Conservation (phyloP, 2,888 invertebrate species). For the Sphaerophoria rueppellii region DNA sequence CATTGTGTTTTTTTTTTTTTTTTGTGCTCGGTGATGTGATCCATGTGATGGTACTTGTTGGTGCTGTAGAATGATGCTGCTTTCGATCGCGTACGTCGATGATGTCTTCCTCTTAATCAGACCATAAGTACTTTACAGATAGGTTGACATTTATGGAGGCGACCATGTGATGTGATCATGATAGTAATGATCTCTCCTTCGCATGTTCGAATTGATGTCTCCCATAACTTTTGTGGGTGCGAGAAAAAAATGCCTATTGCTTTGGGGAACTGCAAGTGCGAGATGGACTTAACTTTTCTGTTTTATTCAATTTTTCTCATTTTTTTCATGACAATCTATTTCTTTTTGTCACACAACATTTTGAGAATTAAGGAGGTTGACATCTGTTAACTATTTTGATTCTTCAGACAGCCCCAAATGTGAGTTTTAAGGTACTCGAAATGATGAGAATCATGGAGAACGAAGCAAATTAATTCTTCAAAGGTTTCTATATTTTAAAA, state of each 20-base stretch:
- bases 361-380: no score
- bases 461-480: no score
- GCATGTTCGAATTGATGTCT: conserved; percentile 47
- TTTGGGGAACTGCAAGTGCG: conserved; percentile 7
- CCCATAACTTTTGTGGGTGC: conserved; percentile 40
- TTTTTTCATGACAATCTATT: no score
- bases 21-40: conserved; percentile 13
- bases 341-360: no score
- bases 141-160: conserved; percentile 69
- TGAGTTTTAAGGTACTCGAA: no score
- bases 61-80: no score
- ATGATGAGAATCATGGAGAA: no score
- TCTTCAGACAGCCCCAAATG: no score
- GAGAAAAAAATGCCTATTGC: conserved; percentile 56
- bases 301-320: no score
- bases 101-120: conserved; percentile 69
- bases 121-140: conserved; percentile 30
- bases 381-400: no score
- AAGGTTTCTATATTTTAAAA: no score
- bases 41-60: conserved; percentile 6
- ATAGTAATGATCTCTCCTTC: conserved; percentile 64
- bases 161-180: conserved; percentile 72
- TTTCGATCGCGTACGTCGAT: conserved; percentile 1
- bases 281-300: conserved; percentile 32
- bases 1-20: conserved; percentile 53